These are phyloP conservation scores for Rhimphoctona megacephalus DNA, from an alignment of 2,888 invertebrate species.

Conservation along the genomic window DNA sequence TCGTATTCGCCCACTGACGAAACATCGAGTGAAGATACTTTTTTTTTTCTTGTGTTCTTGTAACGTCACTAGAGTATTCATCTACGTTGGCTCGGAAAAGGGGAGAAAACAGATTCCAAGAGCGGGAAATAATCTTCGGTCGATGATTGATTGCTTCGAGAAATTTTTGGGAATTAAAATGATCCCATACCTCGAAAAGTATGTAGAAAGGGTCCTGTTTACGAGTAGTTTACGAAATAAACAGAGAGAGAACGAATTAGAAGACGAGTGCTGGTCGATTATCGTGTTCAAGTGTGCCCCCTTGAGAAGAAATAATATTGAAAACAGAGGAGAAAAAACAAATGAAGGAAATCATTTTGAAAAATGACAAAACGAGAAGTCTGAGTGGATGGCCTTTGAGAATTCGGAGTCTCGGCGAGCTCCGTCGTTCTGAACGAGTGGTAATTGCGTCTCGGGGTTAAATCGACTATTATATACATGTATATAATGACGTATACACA, in stretches of 20 bases:
- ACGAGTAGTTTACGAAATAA: slow-evolving; percentile 9
- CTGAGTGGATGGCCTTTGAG: slow-evolving; percentile 66
- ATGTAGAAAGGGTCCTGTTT: background rate
- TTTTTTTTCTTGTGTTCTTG: slow-evolving; percentile 30
- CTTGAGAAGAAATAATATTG: slow-evolving; percentile 23
- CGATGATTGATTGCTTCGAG: slow-evolving; percentile 51
- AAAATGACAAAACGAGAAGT: slow-evolving; percentile 54
- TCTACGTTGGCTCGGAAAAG: background rate
- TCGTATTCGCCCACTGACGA: slow-evolving; percentile 51
- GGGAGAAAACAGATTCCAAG: slow-evolving; percentile 13
- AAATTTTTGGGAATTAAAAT: slow-evolving; percentile 27
- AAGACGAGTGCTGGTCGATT: slow-evolving; percentile 36
- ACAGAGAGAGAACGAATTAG: background rate
- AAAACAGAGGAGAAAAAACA: slow-evolving; percentile 41
- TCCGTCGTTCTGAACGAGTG: slow-evolving; percentile 64
- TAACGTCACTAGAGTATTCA: background rate
- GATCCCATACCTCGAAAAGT: slow-evolving; percentile 15
- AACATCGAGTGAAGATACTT: slow-evolving; percentile 48
- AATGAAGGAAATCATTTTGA: slow-evolving; percentile 21
- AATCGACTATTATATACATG: slow-evolving; percentile 61
- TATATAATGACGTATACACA: slow-evolving; percentile 18
- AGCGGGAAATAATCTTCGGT: slow-evolving; percentile 28
- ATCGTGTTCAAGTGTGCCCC: background rate
- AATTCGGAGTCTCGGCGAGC: slow-evolving; percentile 64
- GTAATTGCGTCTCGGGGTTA: slow-evolving; percentile 68